phyloP scores from a whole-genome alignment of 2,797 vertebrate genomes.

The Steatocranus sp. region DNA sequence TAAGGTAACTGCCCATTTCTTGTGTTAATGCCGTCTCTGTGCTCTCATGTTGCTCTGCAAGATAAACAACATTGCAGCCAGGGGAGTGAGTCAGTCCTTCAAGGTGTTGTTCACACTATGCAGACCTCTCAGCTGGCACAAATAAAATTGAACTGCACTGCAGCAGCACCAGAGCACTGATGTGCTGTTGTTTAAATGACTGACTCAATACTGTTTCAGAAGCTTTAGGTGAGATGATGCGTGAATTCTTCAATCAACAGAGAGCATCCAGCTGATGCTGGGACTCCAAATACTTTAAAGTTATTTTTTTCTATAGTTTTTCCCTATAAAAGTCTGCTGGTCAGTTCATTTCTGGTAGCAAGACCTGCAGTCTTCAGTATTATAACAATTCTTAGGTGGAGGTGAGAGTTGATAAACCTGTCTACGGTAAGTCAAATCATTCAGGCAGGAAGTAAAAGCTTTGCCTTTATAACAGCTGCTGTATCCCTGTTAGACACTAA shows the following conservation, averaged over 20 bases:
- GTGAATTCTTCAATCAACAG: conserved; percentile 3
- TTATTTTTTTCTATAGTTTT: neutral
- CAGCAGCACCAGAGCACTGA: conserved; percentile 2
- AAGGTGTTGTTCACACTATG: conserved; percentile 7
- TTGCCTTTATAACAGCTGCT: conserved; percentile 2
- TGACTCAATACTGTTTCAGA: neutral
- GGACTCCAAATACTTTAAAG: neutral
- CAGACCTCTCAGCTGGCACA: conserved; percentile 13
- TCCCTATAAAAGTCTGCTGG: neutral
- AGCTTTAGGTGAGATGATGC: conserved; percentile 8
- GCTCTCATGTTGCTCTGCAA: neutral
- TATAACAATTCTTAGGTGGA: conserved; percentile 14
- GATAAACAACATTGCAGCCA: conserved; percentile 1
- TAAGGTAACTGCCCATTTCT: conserved; percentile 1
- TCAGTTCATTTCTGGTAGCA: neutral
- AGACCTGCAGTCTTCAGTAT: neutral
- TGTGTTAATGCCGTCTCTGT: neutral
- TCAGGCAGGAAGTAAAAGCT: conserved; percentile 10
- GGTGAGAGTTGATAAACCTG: conserved; percentile 13
- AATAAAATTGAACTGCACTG: conserved; percentile 36
- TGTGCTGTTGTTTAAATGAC: conserved; percentile 25
- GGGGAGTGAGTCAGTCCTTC: conserved; percentile 30
- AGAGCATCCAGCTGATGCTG: conserved; percentile 3
- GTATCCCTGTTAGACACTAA: neutral
- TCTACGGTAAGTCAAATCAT: conserved; percentile 13